Evolutionary conservation across 1,140 invertebrate species (phyloP), one percentile per base, ranked within the genome.

Genomic region (Nasonia longicornis): DNA sequence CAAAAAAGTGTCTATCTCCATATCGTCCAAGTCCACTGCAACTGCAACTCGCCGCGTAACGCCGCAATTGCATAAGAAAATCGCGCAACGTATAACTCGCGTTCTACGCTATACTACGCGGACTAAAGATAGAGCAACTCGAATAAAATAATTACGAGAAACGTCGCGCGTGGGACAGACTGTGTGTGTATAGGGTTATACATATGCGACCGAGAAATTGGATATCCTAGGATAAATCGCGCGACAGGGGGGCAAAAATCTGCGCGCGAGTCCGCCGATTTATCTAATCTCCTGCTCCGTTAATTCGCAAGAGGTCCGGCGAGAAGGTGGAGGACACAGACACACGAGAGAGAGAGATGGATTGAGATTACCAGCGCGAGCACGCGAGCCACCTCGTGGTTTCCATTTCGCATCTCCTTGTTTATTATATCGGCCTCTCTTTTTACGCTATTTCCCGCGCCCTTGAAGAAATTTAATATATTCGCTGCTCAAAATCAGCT

Each of bases 251-350:
- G 74, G 4, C 11, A 42, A 20, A 75, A 75, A 45, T 70, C 48
- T 29, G 10, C 16, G 52, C 45, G 20, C 3, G 29, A 14, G 2
- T 29, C 42, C 29, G 4, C 16, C 35, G 29, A 74, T 80, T 80
- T 80, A 80, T 80, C 79, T 80, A 75, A 80, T 74, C 72, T 75
- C 12, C 10, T 22, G 63, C 22, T 35, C n/a, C 35, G 64, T 66
- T 29, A 77, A 74, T 73, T 29, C 38, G 26, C 26, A 29, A 7
- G 35, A 66, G 22, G 29, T 29, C 67, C 66, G 66, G 31, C 58
- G 69, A 77, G 66, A 2, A n/a, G 8, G 11, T 52, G n/a, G 73
- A 70, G 22, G 72, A 74, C 16, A 67, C 6, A 29, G 26, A 31
- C 8, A 26, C 2, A 31, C 64, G 26, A 3, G 10, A 3, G 63